Base-by-base conservation (phyloP, 2,888 invertebrate genomes). In the Tromatobia lineatoria region DNA sequence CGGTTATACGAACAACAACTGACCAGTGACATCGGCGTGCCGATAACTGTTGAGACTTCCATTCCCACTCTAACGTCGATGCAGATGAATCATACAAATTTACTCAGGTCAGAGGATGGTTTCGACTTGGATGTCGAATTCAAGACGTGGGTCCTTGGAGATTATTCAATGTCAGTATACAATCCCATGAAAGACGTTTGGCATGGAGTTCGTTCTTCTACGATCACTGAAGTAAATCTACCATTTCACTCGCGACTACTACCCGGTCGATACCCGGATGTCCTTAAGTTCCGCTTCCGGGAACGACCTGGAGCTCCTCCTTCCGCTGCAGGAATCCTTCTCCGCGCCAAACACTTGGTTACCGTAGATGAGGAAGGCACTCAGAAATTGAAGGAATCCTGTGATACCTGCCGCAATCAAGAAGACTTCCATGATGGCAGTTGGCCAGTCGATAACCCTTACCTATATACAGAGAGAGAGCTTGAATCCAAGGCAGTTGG, bases 131-230 rank as follows among this genome's bases (percentile, higher is more conserved):
- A 92, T 50, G 54, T 92, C 25, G 92, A 93, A 20, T 79, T 88
- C 18, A 88, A 88, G 34, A 71, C 88, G 6, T 93, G 93, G 92
- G 88, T 86, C 15, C 92, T 93, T 74, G 90, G 90, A 0, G 89
- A 90, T 29, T 89, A 91, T 69, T 91, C 90, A 20, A 90, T 94
- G 86, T 89, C 90, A n/a, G 88, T 94, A 66, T 94, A 94, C 88
- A 94, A 94, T 90, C 94, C 95, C 0, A 88, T 94, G 64, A 89
- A 89, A 4, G 93, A 94, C 85, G 87, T 92, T 25, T 94, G 93
- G 93, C 94, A 94, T 85, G 93, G 94, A 15, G 86, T 94, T 70
- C 88, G 89, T 47, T 91, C 92, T 74, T 86, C 90, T 3, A 87
- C 90, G 3, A 81, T 90, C 0, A 83, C 88, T 10, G 94, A 94